These are phyloP conservation scores for Tinea pellionella DNA, from an alignment of 2,888 invertebrate species.

Conservation along the genomic window DNA sequence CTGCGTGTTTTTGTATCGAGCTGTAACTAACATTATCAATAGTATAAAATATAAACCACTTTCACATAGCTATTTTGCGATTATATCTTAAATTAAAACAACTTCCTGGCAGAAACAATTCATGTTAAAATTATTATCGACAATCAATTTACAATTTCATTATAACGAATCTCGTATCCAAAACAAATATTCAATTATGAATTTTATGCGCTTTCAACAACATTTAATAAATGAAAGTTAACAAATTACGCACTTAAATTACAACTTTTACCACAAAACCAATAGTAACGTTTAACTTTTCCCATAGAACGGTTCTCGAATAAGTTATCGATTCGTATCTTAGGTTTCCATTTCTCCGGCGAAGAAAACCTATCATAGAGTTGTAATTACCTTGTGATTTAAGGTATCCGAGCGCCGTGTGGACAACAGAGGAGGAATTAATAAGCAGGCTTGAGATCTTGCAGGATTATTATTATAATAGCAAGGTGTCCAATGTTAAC, in stretches of 20 bases:
- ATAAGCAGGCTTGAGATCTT: constrained; percentile 33
- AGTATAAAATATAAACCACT: background rate
- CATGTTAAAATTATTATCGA: background rate
- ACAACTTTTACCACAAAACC: constrained; percentile 11
- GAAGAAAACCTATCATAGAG: constrained; percentile 42
- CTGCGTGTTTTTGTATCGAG: no score
- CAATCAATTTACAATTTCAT: background rate
- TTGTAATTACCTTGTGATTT: constrained; percentile 56
- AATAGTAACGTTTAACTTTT: constrained; percentile 13
- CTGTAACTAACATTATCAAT: no score
- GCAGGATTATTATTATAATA: constrained; percentile 44
- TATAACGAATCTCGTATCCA: background rate
- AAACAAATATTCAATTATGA: background rate
- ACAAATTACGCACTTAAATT: constrained; percentile 8
- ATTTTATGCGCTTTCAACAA: background rate
- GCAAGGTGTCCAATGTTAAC: constrained; percentile 36
- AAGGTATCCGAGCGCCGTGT: constrained; percentile 37
- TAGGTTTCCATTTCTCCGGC: constrained; percentile 48
- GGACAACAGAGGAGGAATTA: constrained; percentile 40
- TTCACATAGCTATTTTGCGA: background rate
- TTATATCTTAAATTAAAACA: background rate
- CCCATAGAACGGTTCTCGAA: background rate
- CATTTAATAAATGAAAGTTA: constrained; percentile 6
- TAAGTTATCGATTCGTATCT: constrained; percentile 32
- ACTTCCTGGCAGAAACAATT: background rate